A percentile compares a stretch with the other conserved stretches of the same genome.
Evolutionary conservation across 35 echinoderm and acorn worm species (phyloP).

Genomic region (Strongylocentrotus purpuratus): DNA sequence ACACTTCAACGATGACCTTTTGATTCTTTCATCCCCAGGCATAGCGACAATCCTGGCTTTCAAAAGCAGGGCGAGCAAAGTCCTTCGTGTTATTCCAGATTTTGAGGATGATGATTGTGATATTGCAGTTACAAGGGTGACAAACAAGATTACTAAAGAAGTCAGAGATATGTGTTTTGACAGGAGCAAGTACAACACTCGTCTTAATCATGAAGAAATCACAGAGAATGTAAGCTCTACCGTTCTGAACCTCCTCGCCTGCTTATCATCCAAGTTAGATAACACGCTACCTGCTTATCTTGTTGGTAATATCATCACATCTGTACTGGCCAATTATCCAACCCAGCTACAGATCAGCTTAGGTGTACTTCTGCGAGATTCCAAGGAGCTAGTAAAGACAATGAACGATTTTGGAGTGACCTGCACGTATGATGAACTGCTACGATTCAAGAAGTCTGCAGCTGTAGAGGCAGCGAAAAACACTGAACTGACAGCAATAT

Average conservation of each 20-base stretch:
- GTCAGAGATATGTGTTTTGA: background rate
- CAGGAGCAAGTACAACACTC: conserved; percentile 49
- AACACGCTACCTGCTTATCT: conserved; percentile 53
- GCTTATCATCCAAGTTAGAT: conserved; percentile 54
- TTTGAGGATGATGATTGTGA: conserved; percentile 52
- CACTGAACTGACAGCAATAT: no score
- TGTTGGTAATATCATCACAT: conserved; percentile 69
- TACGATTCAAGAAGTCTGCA: no score
- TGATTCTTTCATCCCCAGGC: conserved; percentile 74
- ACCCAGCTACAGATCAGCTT: conserved; percentile 60
- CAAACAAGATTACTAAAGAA: conserved; percentile 62
- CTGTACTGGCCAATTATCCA: conserved; percentile 46
- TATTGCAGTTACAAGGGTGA: conserved; percentile 48
- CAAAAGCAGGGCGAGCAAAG: conserved; percentile 18
- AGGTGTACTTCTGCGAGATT: conserved; percentile 50
- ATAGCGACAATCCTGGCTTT: conserved; percentile 61
- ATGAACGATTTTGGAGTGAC: conserved; percentile 65
- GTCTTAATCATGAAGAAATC: conserved; percentile 5
- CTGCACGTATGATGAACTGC: conserved; percentile 73
- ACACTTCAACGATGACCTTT: conserved; percentile 56
- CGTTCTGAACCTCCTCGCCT: conserved; percentile 24
- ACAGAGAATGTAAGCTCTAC: conserved; percentile 28
- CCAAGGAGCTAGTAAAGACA: conserved; percentile 51
- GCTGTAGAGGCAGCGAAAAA: no score
- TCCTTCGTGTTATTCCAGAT: conserved; percentile 35